phyloP scores from a whole-genome alignment of 2,797 vertebrate species.

The Yasuhikotakia modesta region DNA sequence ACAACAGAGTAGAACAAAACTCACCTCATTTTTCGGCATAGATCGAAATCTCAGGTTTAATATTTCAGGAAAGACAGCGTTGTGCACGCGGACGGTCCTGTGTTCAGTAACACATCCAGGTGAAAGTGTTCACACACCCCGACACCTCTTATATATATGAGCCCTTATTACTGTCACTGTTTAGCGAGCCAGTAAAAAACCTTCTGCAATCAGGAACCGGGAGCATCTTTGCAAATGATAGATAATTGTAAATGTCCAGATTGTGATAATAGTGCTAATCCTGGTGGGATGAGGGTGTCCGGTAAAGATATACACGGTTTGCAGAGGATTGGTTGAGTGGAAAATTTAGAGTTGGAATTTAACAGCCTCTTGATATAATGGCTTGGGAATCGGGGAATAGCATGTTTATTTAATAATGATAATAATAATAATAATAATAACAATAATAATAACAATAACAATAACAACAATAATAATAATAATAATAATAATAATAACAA shows the following conservation, averaged over 20 bases:
- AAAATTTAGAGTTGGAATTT: conserved; percentile 97
- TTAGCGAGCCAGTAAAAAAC: conserved; percentile 94
- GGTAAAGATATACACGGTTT: conserved; percentile 97
- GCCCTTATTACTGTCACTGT: conserved; percentile 99
- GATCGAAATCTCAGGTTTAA: conserved; percentile 47
- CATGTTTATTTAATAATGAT: conserved; percentile 63
- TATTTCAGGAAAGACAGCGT: conserved; percentile 40
- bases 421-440: no score
- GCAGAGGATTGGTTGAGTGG: conserved; percentile 94
- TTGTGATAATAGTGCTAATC: conserved; percentile 99
- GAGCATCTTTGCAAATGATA: conserved; percentile 99
- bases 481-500: no score
- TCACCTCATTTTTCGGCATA: conserved; percentile 70
- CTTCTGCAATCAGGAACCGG: conserved; percentile 99
- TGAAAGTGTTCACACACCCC: conserved; percentile 99
- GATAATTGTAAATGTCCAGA: conserved; percentile 99
- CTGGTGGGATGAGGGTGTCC: conserved; percentile 97
- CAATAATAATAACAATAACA: no score
- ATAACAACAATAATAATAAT: conserved; percentile 12
- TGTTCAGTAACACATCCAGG: conserved; percentile 99
- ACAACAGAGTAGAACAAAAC: conserved; percentile 48
- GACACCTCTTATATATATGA: conserved; percentile 99
- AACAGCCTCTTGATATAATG: conserved; percentile 94
- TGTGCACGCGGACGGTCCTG: conserved; percentile 63
- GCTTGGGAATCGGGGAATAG: conserved; percentile 79